Evolutionary conservation across 2,113 vertebrate genomes (phyloP), one percentile per base, ranked within the genome.

Genomic region (Cygnus buccinator): DNA sequence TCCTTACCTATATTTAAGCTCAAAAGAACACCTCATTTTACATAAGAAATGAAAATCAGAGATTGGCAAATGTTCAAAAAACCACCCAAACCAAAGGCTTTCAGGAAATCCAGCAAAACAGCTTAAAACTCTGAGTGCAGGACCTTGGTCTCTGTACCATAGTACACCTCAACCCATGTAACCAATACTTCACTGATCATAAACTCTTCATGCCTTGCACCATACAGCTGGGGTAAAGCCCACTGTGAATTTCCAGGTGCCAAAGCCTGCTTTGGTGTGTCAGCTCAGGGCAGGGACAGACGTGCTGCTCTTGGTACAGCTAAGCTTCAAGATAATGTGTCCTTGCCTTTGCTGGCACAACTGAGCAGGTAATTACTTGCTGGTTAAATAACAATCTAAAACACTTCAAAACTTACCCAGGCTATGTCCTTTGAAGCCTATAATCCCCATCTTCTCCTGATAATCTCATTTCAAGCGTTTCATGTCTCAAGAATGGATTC

Each of bases 401-500:
- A 77, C 26, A 77, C 22, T 37, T 90, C 76, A 58, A 57, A 82
- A 39, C 22, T 84, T 85, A 52, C 5, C 9, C 28, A 63, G 19
- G 8, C 23, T 71, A 68, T 35, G 28, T n/a, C 4, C 41, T 78
- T 78, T 90, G 25, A n/a, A 26, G 41, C 28, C 37, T 55, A 37
- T 54, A 68, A 70, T 37, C 29, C 75, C 6, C 23, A 67, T 50
- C 33, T 65, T 89, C 33, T 70, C 21, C 54, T 13, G 29, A 62
- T 89, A 89, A 76, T 35, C 5, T 9, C 29, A 89, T 37, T 28
- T 75, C 28, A 68, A 70, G 26, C 6, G 12, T 35, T 87, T 79
- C 0, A 0, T 31, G 8, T 72, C 50, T 89, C 29, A 59, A 41
- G 31, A 81, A 48, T 0, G 0, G 33, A 67, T 91, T 71, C 10